Conservation (phyloP, 2,888 invertebrate species). For the Psylliodes chrysocephalus region DNA sequence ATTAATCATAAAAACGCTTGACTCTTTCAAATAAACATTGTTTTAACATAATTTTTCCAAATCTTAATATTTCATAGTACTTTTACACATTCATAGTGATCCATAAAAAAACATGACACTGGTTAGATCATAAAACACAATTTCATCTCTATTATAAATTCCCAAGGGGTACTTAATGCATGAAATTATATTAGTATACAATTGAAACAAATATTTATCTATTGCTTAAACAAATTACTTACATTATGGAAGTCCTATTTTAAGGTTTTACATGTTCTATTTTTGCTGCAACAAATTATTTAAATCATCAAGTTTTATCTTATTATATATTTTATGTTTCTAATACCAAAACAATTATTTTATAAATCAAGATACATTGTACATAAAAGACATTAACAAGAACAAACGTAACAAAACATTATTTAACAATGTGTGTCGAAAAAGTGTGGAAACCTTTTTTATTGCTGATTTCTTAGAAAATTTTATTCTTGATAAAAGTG, state of each 20-base stretch:
- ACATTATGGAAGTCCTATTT: slow-evolving; percentile 4
- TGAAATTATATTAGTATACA: not conserved
- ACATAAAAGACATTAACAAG: not conserved
- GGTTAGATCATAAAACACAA: too few relatives aligned
- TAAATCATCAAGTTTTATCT: not conserved
- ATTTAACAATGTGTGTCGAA: too few relatives aligned
- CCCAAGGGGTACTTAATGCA: slow-evolving; percentile 10
- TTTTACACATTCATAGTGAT: too few relatives aligned
- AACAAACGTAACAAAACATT: not conserved
- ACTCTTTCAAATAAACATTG: too few relatives aligned
- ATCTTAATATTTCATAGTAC: too few relatives aligned
- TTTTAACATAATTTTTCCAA: too few relatives aligned
- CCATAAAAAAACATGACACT: too few relatives aligned
- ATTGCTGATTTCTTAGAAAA: too few relatives aligned
- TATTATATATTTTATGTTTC: not conserved
- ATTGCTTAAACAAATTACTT: not conserved
- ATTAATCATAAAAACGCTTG: too few relatives aligned
- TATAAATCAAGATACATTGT: not conserved
- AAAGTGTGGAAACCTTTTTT: too few relatives aligned
- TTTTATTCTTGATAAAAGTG: too few relatives aligned
- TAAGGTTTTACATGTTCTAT: slow-evolving; percentile 6
- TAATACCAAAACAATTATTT: slow-evolving; percentile 6
- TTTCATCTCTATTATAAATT: too few relatives aligned
- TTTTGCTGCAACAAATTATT: slow-evolving; percentile 7
- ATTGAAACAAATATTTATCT: not conserved